A percentile compares a stretch with the other conserved stretches of the same genome.
Conservation (phyloP, 92 coral and sea anemone species). For the Hydrozoanthus gracilis region DNA sequence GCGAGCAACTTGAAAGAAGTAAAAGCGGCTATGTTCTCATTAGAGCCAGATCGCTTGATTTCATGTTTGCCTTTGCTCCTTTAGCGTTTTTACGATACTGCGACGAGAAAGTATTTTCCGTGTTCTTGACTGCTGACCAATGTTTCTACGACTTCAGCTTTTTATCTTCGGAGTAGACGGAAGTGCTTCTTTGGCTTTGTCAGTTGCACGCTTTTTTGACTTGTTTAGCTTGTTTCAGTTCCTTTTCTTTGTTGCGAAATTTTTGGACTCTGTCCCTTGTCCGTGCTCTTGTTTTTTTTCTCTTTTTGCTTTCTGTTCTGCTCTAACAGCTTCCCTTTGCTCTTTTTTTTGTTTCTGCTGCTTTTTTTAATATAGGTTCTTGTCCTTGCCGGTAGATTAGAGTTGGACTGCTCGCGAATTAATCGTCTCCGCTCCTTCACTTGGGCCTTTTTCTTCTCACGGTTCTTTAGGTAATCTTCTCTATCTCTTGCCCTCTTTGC, state of each 20-base stretch:
- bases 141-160: slow-evolving; percentile 42
- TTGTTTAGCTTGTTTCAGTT: too few species aligned
- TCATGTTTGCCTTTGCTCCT: slow-evolving; percentile 37
- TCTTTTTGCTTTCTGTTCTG: slow-evolving; percentile 18
- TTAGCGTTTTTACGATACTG: slow-evolving; percentile 47
- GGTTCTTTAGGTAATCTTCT: slow-evolving; percentile 12
- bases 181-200: slow-evolving; percentile 45
- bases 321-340: slow-evolving; percentile 42
- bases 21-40: background rate
- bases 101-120: slow-evolving; percentile 43
- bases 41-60: slow-evolving; percentile 1
- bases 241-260: too few species aligned
- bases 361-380: slow-evolving; percentile 24
- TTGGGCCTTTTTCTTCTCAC: slow-evolving; percentile 24
- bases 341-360: slow-evolving; percentile 6
- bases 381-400: slow-evolving; percentile 24
- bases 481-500: slow-evolving; percentile 23
- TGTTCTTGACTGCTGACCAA: slow-evolving; percentile 57
- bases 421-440: slow-evolving; percentile 28
- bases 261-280: slow-evolving; percentile 29
- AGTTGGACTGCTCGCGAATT: slow-evolving; percentile 33
- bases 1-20: slow-evolving; percentile 32
- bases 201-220: slow-evolving; percentile 50
- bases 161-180: slow-evolving; percentile 46
- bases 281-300: slow-evolving; percentile 28